Evolutionary conservation across 1,140 invertebrate species (phyloP), one percentile per base, ranked within the genome.

Genomic region (Pseudomyrmex dendroicus): DNA sequence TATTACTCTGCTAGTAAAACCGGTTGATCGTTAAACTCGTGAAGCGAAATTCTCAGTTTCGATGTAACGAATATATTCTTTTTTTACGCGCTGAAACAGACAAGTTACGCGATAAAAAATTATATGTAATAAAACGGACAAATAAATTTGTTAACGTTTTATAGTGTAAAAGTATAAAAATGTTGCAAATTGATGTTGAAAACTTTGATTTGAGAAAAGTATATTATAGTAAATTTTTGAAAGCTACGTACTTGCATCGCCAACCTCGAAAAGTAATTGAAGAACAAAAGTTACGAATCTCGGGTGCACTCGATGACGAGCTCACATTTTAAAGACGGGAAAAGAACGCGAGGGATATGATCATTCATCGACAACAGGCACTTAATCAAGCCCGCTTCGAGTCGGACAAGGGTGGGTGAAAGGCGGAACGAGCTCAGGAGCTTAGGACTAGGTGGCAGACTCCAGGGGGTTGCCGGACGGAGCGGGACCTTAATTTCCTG

Each of bases 401-500:
- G 84, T 78, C 25, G 72, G 46, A 56, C 56, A 82, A 61, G 64
- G 64, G 64, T 77, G 82, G 70, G 73, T 87, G 86, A 87, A 87
- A 87, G 82, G 56, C 82, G 35, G 73, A 57, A 59, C 80, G 82
- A 80, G 61, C 46, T 20, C 63, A 52, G 54, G 44, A 67, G 50
- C 62, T 74, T 76, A 83, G 35, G 73, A 68, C 70, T 48, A 54
- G 73, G 22, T 54, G 59, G 73, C 50, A 66, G 59, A 64, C 77
- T 70, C 50, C 48, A 7, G 73, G 48, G 76, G 62, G 59, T 87
- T 50, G 68, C 76, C 82, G 85, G 61, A 63, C 22, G 61, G 56
- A 80, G 84, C 77, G 86, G 85, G 87, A 89, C 73, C 86, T 89
- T 89, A 88, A 91, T 91, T 91, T 91, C 85, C 86, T 90, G 82